Percentiles rank a stretch among this genome's conserved stretches.
phyloP scores from a whole-genome alignment of 2,797 vertebrate species.

The Rhinophrynus dorsalis region DNA sequence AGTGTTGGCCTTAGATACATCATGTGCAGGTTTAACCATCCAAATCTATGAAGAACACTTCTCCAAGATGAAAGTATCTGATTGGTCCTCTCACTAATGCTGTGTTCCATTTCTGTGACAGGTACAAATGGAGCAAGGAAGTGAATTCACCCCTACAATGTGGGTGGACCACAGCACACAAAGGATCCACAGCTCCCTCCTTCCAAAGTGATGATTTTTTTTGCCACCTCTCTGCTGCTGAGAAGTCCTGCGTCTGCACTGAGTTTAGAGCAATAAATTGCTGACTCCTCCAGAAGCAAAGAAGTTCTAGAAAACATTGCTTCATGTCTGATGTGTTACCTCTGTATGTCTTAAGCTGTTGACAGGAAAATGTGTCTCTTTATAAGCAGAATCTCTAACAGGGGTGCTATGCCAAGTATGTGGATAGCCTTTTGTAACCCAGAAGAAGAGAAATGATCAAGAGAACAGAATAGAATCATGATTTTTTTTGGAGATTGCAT shows the following conservation, averaged over 20 bases:
- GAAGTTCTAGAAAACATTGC: slow-evolving; percentile 3
- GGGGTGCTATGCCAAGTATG: neutral
- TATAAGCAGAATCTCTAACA: neutral
- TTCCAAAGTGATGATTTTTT: slow-evolving; percentile 9
- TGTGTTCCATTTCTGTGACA: neutral
- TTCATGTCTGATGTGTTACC: slow-evolving; percentile 1
- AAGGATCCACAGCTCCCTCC: slow-evolving; percentile 9
- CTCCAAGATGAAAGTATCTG: too few relatives aligned
- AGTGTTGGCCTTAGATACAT: too few relatives aligned
- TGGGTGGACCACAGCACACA: neutral
- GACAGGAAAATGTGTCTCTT: neutral
- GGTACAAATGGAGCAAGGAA: slow-evolving; percentile 17
- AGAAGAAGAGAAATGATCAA: neutral
- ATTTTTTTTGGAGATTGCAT: neutral
- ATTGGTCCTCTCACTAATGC: neutral
- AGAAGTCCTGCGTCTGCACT: slow-evolving; percentile 11
- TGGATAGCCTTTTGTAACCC: neutral
- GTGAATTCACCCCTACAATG: neutral
- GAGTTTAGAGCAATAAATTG: slow-evolving; percentile 37
- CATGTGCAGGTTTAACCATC: too few relatives aligned
- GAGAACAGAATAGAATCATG: neutral
- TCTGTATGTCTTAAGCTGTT: slow-evolving; percentile 19
- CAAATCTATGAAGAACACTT: too few relatives aligned
- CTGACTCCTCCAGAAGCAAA: slow-evolving; percentile 35
- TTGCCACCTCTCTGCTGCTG: slow-evolving; percentile 20